Conservation (phyloP, 1,140 invertebrate genomes). For the Acromyrmex heyeri region DNA sequence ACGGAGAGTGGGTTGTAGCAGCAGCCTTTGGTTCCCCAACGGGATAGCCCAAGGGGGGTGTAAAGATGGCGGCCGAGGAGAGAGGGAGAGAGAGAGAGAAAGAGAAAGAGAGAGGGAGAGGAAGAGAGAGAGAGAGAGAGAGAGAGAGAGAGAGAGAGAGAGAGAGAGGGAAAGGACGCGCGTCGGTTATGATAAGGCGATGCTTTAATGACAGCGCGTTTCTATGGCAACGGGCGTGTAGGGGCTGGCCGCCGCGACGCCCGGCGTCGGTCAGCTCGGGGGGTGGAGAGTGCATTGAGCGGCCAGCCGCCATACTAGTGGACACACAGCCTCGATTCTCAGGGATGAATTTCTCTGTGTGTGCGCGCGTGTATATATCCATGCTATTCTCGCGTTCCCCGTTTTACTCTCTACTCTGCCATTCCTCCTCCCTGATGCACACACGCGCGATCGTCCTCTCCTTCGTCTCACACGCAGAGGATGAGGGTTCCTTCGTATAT, state of each 20-base stretch:
- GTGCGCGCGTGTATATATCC: constrained; percentile 55
- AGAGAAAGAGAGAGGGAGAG: constrained; percentile 78
- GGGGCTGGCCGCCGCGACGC: constrained; percentile 85
- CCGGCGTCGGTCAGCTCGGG: constrained; percentile 84
- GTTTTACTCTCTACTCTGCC: constrained; percentile 66
- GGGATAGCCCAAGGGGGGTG: constrained; percentile 77
- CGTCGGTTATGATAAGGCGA: constrained; percentile 87
- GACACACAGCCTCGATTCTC: constrained; percentile 82
- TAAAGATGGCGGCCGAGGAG: constrained; percentile 84
- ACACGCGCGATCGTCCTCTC: constrained; percentile 71
- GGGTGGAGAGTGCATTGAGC: constrained; percentile 78
- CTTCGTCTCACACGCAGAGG: constrained; percentile 62
- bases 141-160: neutral
- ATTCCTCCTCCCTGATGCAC: constrained; percentile 72
- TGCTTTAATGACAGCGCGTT: constrained; percentile 87
- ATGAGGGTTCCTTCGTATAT: constrained; percentile 33
- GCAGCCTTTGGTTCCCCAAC: constrained; percentile 75
- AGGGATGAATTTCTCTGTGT: constrained; percentile 83
- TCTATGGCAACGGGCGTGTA: constrained; percentile 84
- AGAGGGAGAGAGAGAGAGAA: constrained; percentile 77
- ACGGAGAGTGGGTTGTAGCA: constrained; percentile 73
- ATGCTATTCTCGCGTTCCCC: constrained; percentile 72
- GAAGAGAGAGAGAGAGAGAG: constrained; percentile 44
- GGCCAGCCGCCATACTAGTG: constrained; percentile 84
- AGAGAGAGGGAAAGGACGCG: constrained; percentile 79